A percentile compares a stretch with the other conserved stretches of the same genome.
Conservation (phyloP, 2,888 invertebrate genomes). For the Brenthis daphne region DNA sequence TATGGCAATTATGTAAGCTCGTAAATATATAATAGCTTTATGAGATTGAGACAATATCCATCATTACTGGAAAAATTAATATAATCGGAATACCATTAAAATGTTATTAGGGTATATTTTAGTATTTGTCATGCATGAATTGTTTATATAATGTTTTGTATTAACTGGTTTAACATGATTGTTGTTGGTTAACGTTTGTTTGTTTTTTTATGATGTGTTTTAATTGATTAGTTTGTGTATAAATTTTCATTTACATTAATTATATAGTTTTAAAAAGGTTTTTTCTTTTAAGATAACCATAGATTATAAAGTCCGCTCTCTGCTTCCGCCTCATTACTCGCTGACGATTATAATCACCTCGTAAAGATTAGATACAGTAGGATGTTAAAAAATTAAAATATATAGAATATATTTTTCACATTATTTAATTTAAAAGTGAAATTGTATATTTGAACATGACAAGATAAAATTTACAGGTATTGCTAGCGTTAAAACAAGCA, state of each 20-base stretch:
- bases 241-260: conserved; percentile 1
- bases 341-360: no score
- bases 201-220: conserved; percentile 10
- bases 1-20: conserved; percentile 10
- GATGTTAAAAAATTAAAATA: no score
- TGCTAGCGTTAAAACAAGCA: conserved; percentile 38
- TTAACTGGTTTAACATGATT: conserved; percentile 18
- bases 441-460: not conserved
- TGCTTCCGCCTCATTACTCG: no score
- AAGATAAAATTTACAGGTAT: conserved; percentile 31
- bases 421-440: conserved; percentile 35
- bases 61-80: conserved; percentile 32
- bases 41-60: conserved; percentile 22
- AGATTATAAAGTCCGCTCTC: no score
- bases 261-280: no score
- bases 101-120: conserved; percentile 36
- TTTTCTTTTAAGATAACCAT: no score
- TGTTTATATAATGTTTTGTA: conserved; percentile 28
- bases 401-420: not conserved
- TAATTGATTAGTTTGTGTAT: conserved; percentile 1
- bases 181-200: conserved; percentile 8
- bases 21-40: conserved; percentile 9
- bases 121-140: conserved; percentile 39
- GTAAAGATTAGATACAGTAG: no score
- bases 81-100: conserved; percentile 39